Evolutionary conservation across 2,113 vertebrate genomes (phyloP).

Genomic region (Suricata suricatta): DNA sequence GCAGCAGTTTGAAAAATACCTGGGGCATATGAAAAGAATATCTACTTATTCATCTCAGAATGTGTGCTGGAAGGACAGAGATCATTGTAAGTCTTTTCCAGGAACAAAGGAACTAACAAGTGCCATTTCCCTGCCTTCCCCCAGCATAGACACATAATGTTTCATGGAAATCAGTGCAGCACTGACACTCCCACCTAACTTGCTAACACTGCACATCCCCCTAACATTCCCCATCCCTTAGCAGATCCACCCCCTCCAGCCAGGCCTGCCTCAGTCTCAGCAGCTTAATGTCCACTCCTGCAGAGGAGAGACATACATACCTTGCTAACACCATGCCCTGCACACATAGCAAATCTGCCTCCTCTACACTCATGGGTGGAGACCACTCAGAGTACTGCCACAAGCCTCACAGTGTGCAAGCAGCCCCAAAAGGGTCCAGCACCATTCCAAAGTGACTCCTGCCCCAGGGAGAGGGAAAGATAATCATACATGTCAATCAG

Average conservation of each 20-base stretch:
- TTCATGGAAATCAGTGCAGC: not conserved
- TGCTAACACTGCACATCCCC: not conserved
- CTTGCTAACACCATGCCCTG: not conserved
- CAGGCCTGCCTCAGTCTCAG: not conserved
- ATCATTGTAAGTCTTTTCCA: not conserved
- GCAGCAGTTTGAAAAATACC: not conserved
- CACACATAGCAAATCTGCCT: not conserved
- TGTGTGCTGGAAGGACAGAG: not conserved
- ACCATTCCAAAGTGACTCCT: not conserved
- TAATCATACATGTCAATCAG: not conserved
- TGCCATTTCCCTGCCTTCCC: not conserved
- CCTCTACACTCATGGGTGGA: not conserved
- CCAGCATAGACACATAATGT: not conserved
- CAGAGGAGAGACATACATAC: not conserved
- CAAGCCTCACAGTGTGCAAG: not conserved
- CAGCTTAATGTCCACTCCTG: not conserved
- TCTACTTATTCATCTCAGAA: not conserved
- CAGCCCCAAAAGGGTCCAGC: not conserved
- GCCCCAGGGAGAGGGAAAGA: not conserved
- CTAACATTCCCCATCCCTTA: not conserved
- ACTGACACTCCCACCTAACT: not conserved
- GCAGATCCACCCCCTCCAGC: not conserved
- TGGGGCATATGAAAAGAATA: not conserved
- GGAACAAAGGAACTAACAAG: not conserved
- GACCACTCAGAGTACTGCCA: not conserved